Evolutionary conservation across 2,113 vertebrate genomes (phyloP).

Genomic region (Sterrhoptilus dennistouni): DNA sequence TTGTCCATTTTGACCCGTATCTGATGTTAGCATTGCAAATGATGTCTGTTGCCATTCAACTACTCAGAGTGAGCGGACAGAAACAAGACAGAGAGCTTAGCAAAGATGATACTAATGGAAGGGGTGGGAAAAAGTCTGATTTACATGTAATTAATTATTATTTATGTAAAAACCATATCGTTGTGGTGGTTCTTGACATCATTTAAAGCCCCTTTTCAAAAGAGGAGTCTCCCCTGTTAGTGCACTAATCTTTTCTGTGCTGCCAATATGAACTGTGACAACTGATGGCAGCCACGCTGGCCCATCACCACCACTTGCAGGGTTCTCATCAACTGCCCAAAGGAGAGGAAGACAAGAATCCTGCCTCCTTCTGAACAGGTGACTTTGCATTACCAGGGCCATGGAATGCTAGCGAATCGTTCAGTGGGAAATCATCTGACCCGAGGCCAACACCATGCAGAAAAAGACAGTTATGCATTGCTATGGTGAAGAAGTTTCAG

Average conservation of each 20-base stretch:
- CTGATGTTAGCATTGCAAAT: constrained; percentile 66
- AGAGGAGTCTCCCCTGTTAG: constrained; percentile 17
- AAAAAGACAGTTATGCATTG: neutral
- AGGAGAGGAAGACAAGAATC: neutral
- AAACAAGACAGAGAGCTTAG: constrained; percentile 56
- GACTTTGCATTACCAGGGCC: neutral
- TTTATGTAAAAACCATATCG: constrained; percentile 67
- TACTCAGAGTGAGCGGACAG: constrained; percentile 22
- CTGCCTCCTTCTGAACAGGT: neutral
- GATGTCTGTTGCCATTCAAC: constrained; percentile 61
- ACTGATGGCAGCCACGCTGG: neutral
- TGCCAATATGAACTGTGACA: neutral
- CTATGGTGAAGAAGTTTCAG: neutral
- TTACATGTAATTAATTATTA: constrained; percentile 68
- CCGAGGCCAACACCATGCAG: neutral
- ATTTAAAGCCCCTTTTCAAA: constrained; percentile 55
- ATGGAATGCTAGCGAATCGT: neutral
- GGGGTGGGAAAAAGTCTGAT: constrained; percentile 50
- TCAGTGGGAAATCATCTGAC: neutral
- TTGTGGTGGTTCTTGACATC: constrained; percentile 45
- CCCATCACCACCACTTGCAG: neutral
- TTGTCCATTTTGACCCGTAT: constrained; percentile 57
- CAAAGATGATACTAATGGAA: constrained; percentile 56
- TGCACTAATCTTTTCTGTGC: neutral
- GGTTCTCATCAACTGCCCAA: neutral